Evolutionary conservation across 2,888 invertebrate genomes (phyloP).

Genomic region (Ptycholaimellus sp.): DNA sequence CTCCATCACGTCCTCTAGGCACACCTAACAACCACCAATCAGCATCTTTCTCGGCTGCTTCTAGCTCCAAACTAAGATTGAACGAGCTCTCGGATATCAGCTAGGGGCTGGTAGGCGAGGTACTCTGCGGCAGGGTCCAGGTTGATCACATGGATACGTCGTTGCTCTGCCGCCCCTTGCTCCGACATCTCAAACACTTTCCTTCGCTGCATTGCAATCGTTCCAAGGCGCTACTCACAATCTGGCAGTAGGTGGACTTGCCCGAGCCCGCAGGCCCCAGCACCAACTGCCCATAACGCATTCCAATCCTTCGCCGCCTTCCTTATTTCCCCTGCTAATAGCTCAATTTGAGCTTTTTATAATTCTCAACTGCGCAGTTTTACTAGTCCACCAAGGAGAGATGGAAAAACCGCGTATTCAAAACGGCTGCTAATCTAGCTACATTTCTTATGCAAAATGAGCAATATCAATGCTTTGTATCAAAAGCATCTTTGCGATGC

Average conservation of each 20-base stretch:
- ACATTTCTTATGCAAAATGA: too few relatives aligned
- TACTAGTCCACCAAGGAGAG: too few relatives aligned
- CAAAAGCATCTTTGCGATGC: too few relatives aligned
- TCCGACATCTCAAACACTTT: conserved; percentile 56
- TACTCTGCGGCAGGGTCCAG: conserved; percentile 93
- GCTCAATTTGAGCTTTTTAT: too few relatives aligned
- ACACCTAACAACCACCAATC: conserved; percentile 35
- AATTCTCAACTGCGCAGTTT: too few relatives aligned
- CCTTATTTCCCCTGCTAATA: too few relatives aligned
- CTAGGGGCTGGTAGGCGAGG: too few relatives aligned
- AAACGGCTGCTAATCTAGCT: too few relatives aligned
- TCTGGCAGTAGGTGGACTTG: conserved; percentile 90
- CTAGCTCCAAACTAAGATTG: background rate
- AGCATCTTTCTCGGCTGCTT: background rate
- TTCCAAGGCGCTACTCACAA: too few relatives aligned
- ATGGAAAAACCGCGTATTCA: too few relatives aligned
- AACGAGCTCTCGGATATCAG: background rate
- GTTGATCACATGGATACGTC: conserved; percentile 64
- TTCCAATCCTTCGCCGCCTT: background rate
- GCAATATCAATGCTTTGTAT: too few relatives aligned
- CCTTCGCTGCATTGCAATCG: too few relatives aligned
- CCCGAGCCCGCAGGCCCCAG: conserved; percentile 89
- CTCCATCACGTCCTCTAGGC: conserved; percentile 86
- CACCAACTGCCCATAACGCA: conserved; percentile 60
- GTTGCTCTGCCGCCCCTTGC: conserved; percentile 44